Base-by-base conservation (phyloP, 2,113 vertebrate species). In the Podilymbus podiceps region DNA sequence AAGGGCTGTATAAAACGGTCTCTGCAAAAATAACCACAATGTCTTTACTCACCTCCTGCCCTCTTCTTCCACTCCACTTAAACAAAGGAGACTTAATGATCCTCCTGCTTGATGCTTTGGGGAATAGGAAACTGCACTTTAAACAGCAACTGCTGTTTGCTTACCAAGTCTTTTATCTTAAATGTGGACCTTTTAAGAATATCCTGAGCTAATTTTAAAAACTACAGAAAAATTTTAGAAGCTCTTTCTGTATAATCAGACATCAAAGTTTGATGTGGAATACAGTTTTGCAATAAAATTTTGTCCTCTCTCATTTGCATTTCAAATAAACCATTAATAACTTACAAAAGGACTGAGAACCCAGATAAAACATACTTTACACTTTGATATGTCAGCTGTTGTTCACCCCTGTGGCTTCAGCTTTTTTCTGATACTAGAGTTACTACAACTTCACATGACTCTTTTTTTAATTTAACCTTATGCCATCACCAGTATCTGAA, bases 281-380 rank as follows among this genome's bases (percentile, higher is more conserved):
- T 75, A 84, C 14, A 28, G 53, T 87, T 94, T 96, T 89, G 80
- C 59, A 95, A 88, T 73, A 58, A 92, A 95, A 92, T 82, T 81
- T 85, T 5, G 6, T 89, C 21, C 50, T 84, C 12, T 66, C 76
- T 95, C 66, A 95, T 97, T 91, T 97, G 77, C 94, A 97, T 95
- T 96, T 97, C 95, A 97, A 97, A 96, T 91, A 95, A 76, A 87
- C 69, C 50, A 82, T 96, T 97, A 96, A 89, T 90, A 93, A 69
- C 86, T 87, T 73, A 95, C 83, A 95, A 95, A 97, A 95, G 80
- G 58, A 92, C 53, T 1, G 8, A 92, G 62, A 95, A 89, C 44
- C 18, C 15, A 94, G 93, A 94, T 94, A 91, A 97, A 95, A 94
- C 12, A 0, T 44, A 85, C n/a, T 85, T 91, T 60, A 68, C 31